Evolutionary conservation across 2,113 vertebrate genomes (phyloP).

Genomic region (Indri indri): DNA sequence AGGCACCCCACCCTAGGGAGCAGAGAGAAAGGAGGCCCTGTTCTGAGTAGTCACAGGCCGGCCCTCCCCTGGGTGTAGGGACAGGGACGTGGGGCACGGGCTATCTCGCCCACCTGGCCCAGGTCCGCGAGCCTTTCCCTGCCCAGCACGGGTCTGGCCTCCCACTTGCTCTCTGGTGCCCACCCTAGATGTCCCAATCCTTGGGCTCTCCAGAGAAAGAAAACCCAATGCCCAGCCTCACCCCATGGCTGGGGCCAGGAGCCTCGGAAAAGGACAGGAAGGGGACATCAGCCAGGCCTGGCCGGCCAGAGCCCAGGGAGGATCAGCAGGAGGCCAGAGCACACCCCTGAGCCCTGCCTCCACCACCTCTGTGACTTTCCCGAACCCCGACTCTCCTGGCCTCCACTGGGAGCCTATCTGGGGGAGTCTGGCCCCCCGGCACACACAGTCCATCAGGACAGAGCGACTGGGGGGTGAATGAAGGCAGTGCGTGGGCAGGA

Average conservation of each 20-base stretch:
- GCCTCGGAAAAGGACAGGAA: not conserved
- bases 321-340: not conserved
- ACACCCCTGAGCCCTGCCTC: not conserved
- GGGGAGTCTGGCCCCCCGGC: not conserved
- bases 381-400: too few species aligned
- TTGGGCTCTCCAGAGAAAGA: not conserved
- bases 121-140: not conserved
- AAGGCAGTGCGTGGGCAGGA: fast-evolving
- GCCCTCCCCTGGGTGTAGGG: fast-evolving
- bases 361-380: not conserved
- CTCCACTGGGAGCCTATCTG: fast-evolving
- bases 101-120: not conserved
- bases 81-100: too few species aligned
- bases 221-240: not conserved
- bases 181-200: not conserved
- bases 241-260: too few species aligned
- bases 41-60: not conserved
- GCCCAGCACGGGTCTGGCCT: fast-evolving
- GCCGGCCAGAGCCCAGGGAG: too few species aligned
- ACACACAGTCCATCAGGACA: not conserved
- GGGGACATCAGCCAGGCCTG: not conserved
- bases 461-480: not conserved
- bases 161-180: not conserved
- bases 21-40: not conserved
- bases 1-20: not conserved